phyloP scores from a whole-genome alignment of 2,113 vertebrate genomes.

The Halcyon senegalensis region DNA sequence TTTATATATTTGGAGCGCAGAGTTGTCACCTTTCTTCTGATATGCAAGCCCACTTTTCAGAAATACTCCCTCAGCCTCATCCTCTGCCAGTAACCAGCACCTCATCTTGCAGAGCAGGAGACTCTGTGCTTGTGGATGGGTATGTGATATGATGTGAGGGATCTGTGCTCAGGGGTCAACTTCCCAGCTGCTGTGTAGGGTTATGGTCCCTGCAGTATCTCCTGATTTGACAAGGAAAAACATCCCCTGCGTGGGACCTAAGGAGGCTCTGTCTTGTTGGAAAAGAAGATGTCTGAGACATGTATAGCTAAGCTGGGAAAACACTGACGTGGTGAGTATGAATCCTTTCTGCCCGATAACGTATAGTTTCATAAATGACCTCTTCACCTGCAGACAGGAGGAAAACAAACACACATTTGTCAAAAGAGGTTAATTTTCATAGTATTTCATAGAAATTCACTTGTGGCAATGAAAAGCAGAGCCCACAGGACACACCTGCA shows the following conservation, averaged over 20 bases:
- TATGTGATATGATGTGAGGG: background rate
- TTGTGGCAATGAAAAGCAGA: background rate
- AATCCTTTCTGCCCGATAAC: background rate
- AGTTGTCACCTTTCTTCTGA: background rate
- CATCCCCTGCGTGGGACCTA: no score
- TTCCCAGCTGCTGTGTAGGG: rapidly evolving
- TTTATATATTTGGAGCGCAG: background rate
- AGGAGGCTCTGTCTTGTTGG: background rate
- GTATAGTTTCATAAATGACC: background rate
- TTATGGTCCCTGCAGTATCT: background rate
- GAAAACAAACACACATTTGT: background rate
- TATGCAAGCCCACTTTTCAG: rapidly evolving
- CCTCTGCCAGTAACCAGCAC: background rate
- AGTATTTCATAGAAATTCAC: background rate
- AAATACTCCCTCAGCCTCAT: background rate
- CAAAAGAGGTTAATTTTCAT: background rate
- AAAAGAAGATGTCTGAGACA: background rate
- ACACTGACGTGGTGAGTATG: no score
- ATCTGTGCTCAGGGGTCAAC: background rate
- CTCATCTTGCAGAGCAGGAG: background rate
- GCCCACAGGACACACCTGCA: background rate
- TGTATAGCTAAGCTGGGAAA: background rate
- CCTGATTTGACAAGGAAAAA: background rate
- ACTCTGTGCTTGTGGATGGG: background rate
- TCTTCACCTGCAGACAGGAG: background rate